Percentiles rank a stretch among this genome's conserved stretches.
phyloP scores from a whole-genome alignment of 1,140 invertebrate species.

The Eubasilissa regina region DNA sequence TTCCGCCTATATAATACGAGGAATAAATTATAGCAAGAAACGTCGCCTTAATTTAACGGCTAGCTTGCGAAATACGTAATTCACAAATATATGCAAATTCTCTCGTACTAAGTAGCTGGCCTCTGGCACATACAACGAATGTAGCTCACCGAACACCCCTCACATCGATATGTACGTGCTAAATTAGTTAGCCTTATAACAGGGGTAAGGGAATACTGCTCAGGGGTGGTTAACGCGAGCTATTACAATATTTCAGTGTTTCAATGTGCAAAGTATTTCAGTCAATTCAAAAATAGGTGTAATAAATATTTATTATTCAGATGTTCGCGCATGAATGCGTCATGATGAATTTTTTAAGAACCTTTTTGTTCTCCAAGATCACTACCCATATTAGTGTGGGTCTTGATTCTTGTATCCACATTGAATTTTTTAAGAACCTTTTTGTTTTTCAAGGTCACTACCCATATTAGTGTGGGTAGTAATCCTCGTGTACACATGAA shows the following conservation, averaged over 20 bases:
- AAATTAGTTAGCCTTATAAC: slow-evolving; percentile 57
- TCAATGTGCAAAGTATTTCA: too few species aligned
- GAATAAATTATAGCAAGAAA: slow-evolving; percentile 49
- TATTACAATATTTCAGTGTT: neutral
- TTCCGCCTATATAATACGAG: slow-evolving; percentile 14
- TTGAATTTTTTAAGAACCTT: too few species aligned
- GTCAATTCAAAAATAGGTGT: too few species aligned
- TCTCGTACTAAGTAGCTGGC: slow-evolving; percentile 45
- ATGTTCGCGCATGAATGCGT: too few species aligned
- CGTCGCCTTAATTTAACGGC: slow-evolving; percentile 49
- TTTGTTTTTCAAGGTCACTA: too few species aligned
- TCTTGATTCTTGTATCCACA: too few species aligned
- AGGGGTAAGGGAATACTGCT: slow-evolving; percentile 1
- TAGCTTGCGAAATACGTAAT: slow-evolving; percentile 49
- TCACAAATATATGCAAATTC: slow-evolving; percentile 53
- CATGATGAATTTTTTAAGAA: too few species aligned
- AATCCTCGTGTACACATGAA: too few species aligned
- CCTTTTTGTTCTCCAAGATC: too few species aligned
- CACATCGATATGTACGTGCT: slow-evolving; percentile 59
- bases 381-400: too few species aligned
- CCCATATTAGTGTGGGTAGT: too few species aligned
- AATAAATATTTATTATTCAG: too few species aligned
- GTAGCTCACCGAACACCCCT: slow-evolving; percentile 32
- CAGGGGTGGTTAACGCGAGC: slow-evolving; percentile 4
- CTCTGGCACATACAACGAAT: slow-evolving; percentile 40